Base-by-base conservation (phyloP, 2,113 vertebrate species). In the Todiramphus saurophagus region DNA sequence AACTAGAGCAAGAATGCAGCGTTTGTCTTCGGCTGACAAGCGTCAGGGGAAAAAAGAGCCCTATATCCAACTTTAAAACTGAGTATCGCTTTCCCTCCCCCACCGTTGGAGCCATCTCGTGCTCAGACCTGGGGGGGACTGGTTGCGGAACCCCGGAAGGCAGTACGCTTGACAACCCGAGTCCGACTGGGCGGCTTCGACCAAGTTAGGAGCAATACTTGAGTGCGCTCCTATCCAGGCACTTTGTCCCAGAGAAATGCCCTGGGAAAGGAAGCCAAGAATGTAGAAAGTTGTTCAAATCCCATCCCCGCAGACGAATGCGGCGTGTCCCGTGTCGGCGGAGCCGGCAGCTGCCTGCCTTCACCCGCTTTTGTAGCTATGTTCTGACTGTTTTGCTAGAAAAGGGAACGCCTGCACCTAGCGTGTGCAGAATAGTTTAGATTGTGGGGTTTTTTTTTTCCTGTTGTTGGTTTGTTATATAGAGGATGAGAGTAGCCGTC, bases 101-200 rank as follows among this genome's bases (percentile, higher is more conserved):
- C 48, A 0, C 55, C 17, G 16, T 33, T 31, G 19, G 55, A 53
- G 51, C 41, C 24, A 13, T 18, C 33, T 37, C 2, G 23, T 43
- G 50, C n/a, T 58, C 28, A 53, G 5, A 60, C 11, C 3, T 30
- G 4, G 33, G 88, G 19, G 33, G 25, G 44, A 6, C 12, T 2
- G 58, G 15, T 19, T 17, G 46, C 24, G 4, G 24, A 10, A 0
- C 18, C 13, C 19, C 30, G 1, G 39, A 1, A 17, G 14, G 3
- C 13, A 6, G 27, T 1, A 1, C 1, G 5, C 74, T 4, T 14
- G 31, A 7, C 53, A n/a, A 28, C 1, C 69, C 7, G 19, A 19
- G 51, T 6, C 60, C 39, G 19, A 16, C 51, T 6, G 1, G 1
- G 39, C 10, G 8, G 76, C 72, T 75, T 5, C 43, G 1, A 1